A percentile compares a stretch with the other conserved stretches of the same genome.
Evolutionary conservation across 2,888 invertebrate species (phyloP).

Genomic region (Acholoe squamosa): DNA sequence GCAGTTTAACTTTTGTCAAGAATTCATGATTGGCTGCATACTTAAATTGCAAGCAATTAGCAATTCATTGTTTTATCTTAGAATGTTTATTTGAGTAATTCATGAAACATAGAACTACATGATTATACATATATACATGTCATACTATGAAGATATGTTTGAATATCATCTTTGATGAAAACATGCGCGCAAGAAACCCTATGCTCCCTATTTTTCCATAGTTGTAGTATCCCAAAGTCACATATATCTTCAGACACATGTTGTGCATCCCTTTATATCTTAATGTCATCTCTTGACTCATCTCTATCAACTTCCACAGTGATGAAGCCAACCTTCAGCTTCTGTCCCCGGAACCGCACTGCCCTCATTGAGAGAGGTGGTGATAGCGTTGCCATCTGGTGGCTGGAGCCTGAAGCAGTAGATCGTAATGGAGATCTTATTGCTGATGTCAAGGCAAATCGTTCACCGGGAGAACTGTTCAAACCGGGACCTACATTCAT

Average conservation of each 20-base stretch:
- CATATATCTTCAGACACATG: not conserved
- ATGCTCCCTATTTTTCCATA: not conserved
- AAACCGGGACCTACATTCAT: not conserved
- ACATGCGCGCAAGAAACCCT: not conserved
- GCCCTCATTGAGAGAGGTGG: not conserved
- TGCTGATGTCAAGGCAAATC: not conserved
- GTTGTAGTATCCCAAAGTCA: not conserved
- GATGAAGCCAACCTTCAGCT: not conserved
- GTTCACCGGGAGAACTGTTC: not conserved
- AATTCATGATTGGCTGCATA: too few species aligned
- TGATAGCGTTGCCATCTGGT: not conserved
- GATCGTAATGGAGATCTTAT: not conserved
- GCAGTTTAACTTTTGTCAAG: too few species aligned
- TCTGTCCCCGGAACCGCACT: constrained; percentile 33
- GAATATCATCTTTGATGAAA: not conserved
- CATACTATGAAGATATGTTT: not conserved
- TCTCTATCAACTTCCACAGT: not conserved
- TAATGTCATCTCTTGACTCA: not conserved
- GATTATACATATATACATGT: not conserved
- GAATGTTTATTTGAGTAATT: too few species aligned
- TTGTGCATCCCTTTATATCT: not conserved
- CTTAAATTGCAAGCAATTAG: too few species aligned
- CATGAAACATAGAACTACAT: too few species aligned
- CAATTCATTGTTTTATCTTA: too few species aligned
- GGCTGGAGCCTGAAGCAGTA: constrained; percentile 32